phyloP scores from a whole-genome alignment of 2,888 invertebrate genomes.

The Lysandra bellargus region DNA sequence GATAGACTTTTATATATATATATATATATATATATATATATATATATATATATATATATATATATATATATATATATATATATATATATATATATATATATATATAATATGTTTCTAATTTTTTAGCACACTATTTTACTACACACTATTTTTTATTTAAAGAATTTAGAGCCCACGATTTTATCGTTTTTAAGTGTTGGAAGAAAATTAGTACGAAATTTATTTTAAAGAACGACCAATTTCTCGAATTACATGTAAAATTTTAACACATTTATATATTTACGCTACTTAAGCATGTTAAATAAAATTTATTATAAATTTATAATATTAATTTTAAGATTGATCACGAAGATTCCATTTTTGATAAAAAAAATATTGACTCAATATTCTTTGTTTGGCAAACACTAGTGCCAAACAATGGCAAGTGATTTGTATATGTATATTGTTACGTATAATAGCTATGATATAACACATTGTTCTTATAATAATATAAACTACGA shows the following conservation, averaged over 20 bases:
- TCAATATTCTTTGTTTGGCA: conserved; percentile 6
- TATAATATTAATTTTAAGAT: too few species aligned
- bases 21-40: too few species aligned
- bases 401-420: conserved; percentile 4
- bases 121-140: too few species aligned
- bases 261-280: not conserved
- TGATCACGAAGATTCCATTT: not conserved
- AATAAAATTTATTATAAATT: not conserved
- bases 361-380: not conserved
- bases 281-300: not conserved
- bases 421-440: not conserved
- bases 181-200: not conserved
- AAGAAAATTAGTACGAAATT: not conserved
- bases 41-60: too few species aligned
- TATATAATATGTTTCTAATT: too few species aligned
- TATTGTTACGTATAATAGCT: not conserved
- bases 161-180: too few species aligned
- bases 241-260: not conserved
- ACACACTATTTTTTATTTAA: too few species aligned
- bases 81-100: too few species aligned
- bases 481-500: not conserved
- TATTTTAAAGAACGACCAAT: not conserved
- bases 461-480: conserved; percentile 13
- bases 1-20: not conserved
- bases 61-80: not conserved